These are phyloP conservation scores for Bothrops jararaca DNA, from an alignment of 2,113 vertebrate species.

Conservation along the genomic window DNA sequence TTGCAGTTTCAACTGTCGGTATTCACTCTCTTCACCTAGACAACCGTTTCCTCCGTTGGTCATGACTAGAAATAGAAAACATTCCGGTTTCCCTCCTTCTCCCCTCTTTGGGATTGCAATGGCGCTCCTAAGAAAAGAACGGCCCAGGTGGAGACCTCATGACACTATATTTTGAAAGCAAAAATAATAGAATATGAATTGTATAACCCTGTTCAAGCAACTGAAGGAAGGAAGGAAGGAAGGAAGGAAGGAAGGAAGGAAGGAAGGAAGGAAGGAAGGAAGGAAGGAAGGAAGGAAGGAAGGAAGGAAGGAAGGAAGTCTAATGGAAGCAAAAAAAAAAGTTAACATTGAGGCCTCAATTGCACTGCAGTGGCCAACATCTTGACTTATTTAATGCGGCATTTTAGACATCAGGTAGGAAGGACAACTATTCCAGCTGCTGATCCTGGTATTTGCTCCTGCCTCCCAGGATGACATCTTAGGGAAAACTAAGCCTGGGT, in stretches of 20 bases:
- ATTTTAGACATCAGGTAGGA: not conserved
- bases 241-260: no score
- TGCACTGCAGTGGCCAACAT: not conserved
- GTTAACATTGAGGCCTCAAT: not conserved
- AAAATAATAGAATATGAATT: not conserved
- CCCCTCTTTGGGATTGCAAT: not conserved
- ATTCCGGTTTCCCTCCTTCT: not conserved
- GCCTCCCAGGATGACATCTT: not conserved
- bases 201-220: not conserved
- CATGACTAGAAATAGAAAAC: not conserved
- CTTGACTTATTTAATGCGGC: not conserved
- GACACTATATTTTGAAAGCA: not conserved
- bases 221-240: no score
- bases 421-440: not conserved
- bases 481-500: not conserved
- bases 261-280: no score
- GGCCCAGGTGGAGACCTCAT: not conserved
- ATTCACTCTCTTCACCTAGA: not conserved
- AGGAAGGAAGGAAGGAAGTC: not conserved
- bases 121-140: not conserved
- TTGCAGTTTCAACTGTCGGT: not conserved
- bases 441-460: not conserved
- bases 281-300: not conserved
- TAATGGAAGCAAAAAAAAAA: not conserved
- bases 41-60: not conserved